These are phyloP conservation scores for Xestia sexstrigata DNA, from an alignment of 2,888 invertebrate genomes.

Conservation along the genomic window DNA sequence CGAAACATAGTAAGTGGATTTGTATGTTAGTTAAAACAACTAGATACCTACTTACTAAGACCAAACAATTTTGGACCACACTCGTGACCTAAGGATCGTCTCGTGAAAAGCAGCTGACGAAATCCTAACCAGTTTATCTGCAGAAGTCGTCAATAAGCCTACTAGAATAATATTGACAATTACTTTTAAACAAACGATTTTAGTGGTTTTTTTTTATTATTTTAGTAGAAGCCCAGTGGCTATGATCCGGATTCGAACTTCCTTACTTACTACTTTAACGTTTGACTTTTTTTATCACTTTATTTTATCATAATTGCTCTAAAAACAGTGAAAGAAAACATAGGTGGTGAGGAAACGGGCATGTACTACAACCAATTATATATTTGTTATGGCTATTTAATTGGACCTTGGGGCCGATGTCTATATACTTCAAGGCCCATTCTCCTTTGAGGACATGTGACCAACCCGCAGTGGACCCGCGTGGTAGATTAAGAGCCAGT, in stretches of 20 bases:
- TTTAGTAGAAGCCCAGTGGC: background rate
- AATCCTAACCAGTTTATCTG: slow-evolving; percentile 47
- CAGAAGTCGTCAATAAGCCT: slow-evolving; percentile 18
- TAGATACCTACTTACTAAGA: background rate
- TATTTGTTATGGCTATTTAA: background rate
- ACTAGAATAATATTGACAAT: background rate
- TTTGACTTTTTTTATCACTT: too few species aligned
- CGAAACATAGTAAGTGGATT: background rate
- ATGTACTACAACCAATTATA: background rate
- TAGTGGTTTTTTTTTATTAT: background rate
- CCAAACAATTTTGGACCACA: slow-evolving; percentile 21
- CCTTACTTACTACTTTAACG: background rate
- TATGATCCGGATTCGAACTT: background rate
- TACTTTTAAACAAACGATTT: background rate
- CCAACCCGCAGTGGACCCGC: background rate
- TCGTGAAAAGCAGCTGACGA: slow-evolving; percentile 56
- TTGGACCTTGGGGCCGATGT: too few species aligned
- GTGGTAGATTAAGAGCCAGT: background rate
- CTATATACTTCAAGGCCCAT: background rate
- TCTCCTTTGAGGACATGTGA: background rate
- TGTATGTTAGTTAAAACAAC: background rate
- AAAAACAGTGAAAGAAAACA: background rate
- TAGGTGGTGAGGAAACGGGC: background rate
- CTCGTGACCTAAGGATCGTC: slow-evolving; percentile 55
- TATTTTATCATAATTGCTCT: background rate